Base-by-base conservation (phyloP, 2,113 vertebrate genomes). In the Scomber scombrus region DNA sequence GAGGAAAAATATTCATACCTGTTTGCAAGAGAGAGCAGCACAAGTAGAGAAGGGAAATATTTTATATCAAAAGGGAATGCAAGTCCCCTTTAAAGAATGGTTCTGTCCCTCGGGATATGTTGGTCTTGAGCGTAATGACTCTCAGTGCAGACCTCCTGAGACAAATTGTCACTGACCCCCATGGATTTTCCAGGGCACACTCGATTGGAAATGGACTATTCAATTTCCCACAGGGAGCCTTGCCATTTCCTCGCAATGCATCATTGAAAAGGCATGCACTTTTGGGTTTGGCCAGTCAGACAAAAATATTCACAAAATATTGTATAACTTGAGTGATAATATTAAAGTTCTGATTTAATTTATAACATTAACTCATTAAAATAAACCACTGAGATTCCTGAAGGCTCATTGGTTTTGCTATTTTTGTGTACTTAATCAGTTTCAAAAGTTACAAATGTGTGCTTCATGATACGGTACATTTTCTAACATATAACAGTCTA, bases 191-290 rank as follows among this genome's bases (percentile, higher is more conserved):
- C 86, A 88, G 91, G 86, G 89, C 89, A 91, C 82, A 85, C 75
- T 91, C 89, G 61, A 92, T 93, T 93, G 88, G 90, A 94, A 93
- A 92, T 89, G 89, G 92, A 90, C 92, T 89, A 91, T 94, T 94
- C 91, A 90, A 92, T 92, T 92, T 92, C 86, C 90, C 91, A 89
- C 84, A 81, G 80, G 93, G 88, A 90, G 85, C 75, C 69, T 62
- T 86, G 85, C 85, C 85, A 90, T 92, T 93, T 91, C 78, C 89
- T 71, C 45, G 52, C 85, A 58, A 81, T 92, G 89, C 85, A 86
- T 91, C 89, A 87, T 47, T 89, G 81, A 85, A 83, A 90, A 85
- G 61, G 74, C 85, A 74, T 83, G 45, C 51, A 66, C 75, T 88
- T 83, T 85, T 75, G 8, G 57, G 66, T 74, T 82, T 55, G 60